phyloP scores from a whole-genome alignment of 2,888 invertebrate species.

The Atherix ibis region DNA sequence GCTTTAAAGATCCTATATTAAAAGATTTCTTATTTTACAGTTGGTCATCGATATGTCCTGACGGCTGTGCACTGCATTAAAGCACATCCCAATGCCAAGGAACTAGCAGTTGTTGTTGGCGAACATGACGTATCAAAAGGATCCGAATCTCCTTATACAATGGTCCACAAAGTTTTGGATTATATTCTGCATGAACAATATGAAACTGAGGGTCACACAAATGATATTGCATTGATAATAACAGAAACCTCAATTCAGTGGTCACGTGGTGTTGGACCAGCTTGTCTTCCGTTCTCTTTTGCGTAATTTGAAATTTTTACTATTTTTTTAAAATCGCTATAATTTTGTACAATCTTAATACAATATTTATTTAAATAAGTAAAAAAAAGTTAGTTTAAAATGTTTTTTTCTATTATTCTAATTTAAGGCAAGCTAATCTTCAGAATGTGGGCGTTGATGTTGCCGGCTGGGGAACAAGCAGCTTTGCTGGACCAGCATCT shows the following conservation, averaged over 20 bases:
- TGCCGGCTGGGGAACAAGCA: conserved; percentile 41
- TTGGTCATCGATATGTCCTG: conserved; percentile 32
- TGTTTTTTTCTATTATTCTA: neutral
- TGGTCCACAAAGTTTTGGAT: conserved; percentile 23
- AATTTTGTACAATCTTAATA: too few relatives aligned
- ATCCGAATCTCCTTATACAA: conserved; percentile 25
- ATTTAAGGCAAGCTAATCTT: conserved; percentile 7
- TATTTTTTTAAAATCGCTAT: conserved; percentile 1
- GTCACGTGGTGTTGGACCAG: conserved; percentile 40
- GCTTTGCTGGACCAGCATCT: conserved; percentile 37
- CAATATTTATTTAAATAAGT: neutral
- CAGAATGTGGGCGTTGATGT: conserved; percentile 14
- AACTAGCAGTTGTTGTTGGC: conserved; percentile 35
- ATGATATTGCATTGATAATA: conserved; percentile 41
- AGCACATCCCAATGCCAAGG: conserved; percentile 17
- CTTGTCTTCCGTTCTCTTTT: conserved; percentile 36
- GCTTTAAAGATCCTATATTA: too few relatives aligned
- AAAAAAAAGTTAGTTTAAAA: neutral
- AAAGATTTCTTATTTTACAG: conserved; percentile 17
- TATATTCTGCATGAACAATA: conserved; percentile 34
- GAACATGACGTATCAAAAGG: conserved; percentile 32
- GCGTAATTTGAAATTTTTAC: conserved; percentile 3
- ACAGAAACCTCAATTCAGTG: conserved; percentile 32
- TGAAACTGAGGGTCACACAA: conserved; percentile 17
- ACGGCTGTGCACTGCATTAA: conserved; percentile 39